Percentiles rank a stretch among this genome's conserved stretches.
Evolutionary conservation across 1,140 invertebrate species (phyloP).

Genomic region (Melanaphis sacchari): DNA sequence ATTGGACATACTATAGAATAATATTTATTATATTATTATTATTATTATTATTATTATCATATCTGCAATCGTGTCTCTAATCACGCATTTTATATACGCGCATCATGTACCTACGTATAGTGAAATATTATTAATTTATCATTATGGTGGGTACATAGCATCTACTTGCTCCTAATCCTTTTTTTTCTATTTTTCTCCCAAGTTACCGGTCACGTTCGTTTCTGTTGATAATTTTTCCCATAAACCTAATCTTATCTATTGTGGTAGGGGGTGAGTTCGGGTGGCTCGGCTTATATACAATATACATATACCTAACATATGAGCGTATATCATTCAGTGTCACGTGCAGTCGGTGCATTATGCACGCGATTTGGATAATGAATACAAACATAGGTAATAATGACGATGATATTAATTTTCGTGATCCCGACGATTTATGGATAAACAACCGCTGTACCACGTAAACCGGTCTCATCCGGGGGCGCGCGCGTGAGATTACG

Average conservation of each 20-base stretch:
- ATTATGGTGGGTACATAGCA: not conserved
- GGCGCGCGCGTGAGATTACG: not conserved
- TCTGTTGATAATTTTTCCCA: not conserved
- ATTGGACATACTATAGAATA: too few relatives aligned
- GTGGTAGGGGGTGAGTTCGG: not conserved
- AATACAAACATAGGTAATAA: not conserved
- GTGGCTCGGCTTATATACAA: not conserved
- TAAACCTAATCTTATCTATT: too few relatives aligned
- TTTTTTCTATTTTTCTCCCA: not conserved
- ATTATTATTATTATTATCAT: too few relatives aligned
- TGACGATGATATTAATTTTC: not conserved
- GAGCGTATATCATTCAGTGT: not conserved
- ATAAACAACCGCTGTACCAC: not conserved
- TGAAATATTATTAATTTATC: not conserved
- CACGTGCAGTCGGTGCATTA: not conserved
- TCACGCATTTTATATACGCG: too few relatives aligned
- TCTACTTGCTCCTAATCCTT: not conserved
- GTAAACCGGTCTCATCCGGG: not conserved
- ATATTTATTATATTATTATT: too few relatives aligned
- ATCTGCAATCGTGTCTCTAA: too few relatives aligned
- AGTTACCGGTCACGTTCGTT: not conserved
- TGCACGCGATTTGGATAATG: not conserved
- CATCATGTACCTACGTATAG: too few relatives aligned
- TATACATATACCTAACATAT: not conserved
- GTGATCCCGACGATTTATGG: constrained; percentile 12